Evolutionary conservation across 2,888 invertebrate species (phyloP).

Genomic region (Gastrophysa polygoni): DNA sequence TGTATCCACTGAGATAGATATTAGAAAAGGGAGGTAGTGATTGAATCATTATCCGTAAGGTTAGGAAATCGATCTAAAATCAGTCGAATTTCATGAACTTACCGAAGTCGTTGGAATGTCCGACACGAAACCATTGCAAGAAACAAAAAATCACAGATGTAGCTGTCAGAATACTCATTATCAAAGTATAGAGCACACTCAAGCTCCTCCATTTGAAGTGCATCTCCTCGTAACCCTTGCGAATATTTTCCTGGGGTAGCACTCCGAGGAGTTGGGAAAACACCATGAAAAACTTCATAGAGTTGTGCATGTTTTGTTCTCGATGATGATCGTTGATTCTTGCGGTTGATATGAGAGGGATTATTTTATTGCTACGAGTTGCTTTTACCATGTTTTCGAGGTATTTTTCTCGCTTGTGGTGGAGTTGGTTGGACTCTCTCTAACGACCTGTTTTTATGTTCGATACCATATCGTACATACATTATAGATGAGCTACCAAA

Average conservation of each 20-base stretch:
- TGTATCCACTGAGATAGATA: too few species aligned
- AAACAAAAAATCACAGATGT: slow-evolving; percentile 26
- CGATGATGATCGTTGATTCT: too few species aligned
- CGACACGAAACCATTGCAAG: slow-evolving; percentile 21
- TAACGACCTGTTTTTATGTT: too few species aligned
- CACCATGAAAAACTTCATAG: slow-evolving; percentile 22
- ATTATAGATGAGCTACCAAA: too few species aligned
- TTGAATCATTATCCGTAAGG: too few species aligned
- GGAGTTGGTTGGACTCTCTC: too few species aligned
- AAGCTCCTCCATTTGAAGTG: slow-evolving; percentile 35
- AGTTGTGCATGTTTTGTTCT: slow-evolving; percentile 23
- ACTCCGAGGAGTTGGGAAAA: slow-evolving; percentile 32
- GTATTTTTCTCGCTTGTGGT: neutral
- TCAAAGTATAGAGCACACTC: slow-evolving; percentile 27
- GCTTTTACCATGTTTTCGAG: slow-evolving; percentile 14
- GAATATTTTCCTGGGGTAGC: slow-evolving; percentile 31
- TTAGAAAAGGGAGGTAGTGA: too few species aligned
- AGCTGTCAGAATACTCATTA: slow-evolving; percentile 19
- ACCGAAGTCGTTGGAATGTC: slow-evolving; percentile 31
- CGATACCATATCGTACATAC: too few species aligned
- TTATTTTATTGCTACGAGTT: slow-evolving; percentile 3
- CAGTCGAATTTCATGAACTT: too few species aligned
- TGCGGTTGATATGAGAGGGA: neutral
- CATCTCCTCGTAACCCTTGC: slow-evolving; percentile 29
- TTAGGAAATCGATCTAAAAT: too few species aligned